Base-by-base conservation (phyloP, 2,888 invertebrate species). In the Oligia fasciuncula region DNA sequence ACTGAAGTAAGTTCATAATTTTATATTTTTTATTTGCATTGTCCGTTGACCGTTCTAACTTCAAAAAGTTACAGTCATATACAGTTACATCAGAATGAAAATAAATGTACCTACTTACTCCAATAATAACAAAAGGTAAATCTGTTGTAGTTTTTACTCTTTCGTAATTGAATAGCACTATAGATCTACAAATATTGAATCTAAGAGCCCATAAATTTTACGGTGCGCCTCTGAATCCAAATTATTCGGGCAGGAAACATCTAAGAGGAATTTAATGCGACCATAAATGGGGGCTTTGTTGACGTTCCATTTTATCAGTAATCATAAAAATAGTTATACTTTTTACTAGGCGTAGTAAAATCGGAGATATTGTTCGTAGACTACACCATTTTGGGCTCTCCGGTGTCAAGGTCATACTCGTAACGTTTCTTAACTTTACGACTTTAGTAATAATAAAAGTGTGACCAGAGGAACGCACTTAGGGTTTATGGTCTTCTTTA, bases 1-100 rank as follows among this genome's bases (percentile, higher is more conserved):
- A 0, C 94, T 93, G 82, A 95, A 96, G 97, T 97, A 93, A 95
- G 96, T 71, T 62, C n/a, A 60, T 60, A n/a, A 71, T 19, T 19
- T 71, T 4, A 71, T 43, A 4, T 43, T 13, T 40, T 35, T n/a
- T 19, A 43, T 71, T 71, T 19, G 43, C n/a, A 57, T 71, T 13
- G 4, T 40, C 13, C 4, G 54, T 67, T 19, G 23, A 23, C 14
- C 2, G 19, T 40, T 40, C 1, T 49, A 29, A 14, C 6, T 13
- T 57, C 23, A 46, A 8, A 51, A 67, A n/a, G 1, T 43, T 19
- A 51, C 19, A 40, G 14, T 43, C 40, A 40, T 40, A 40, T 40
- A 40, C 40, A 40, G 40, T 40, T 5, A 5, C 5, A 60, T 40
- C 49, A 65, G 11, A 63, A 57, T 35, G 19, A 63, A 49, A 40